Evolutionary conservation across 1,140 invertebrate species (phyloP).

Genomic region (Dinoponera quadriceps): DNA sequence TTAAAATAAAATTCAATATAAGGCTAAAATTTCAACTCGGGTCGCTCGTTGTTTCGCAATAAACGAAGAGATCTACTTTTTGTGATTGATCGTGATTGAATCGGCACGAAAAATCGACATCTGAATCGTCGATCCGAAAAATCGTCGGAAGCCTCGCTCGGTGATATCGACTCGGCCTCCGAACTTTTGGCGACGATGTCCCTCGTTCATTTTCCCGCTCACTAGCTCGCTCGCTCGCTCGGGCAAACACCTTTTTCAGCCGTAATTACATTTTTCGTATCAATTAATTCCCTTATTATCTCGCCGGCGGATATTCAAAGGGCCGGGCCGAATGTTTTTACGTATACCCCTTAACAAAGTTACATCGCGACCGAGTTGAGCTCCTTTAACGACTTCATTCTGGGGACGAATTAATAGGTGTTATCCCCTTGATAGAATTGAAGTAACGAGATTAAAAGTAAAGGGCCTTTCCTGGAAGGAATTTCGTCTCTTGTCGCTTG

Average conservation of each 20-base stretch:
- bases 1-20: no score
- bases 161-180: background rate
- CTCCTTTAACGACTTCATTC: slow-evolving; percentile 74
- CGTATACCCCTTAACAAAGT: slow-evolving; percentile 64
- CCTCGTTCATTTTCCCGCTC: background rate
- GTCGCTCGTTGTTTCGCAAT: no score
- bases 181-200: background rate
- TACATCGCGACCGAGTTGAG: slow-evolving; percentile 71
- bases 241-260: slow-evolving; percentile 21
- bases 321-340: slow-evolving; percentile 65
- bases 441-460: slow-evolving; percentile 76
- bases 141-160: background rate
- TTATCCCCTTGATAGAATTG: slow-evolving; percentile 76
- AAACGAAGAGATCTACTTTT: no score
- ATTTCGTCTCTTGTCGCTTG: slow-evolving; percentile 66
- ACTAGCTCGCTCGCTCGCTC: background rate
- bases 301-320: slow-evolving; percentile 47
- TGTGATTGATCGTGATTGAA: no score
- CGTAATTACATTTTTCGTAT: slow-evolving; percentile 41
- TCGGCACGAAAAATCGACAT: no score
- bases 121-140: no score
- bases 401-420: slow-evolving; percentile 75
- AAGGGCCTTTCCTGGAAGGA: slow-evolving; percentile 66
- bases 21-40: no score
- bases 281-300: slow-evolving; percentile 59